phyloP scores from a whole-genome alignment of 2,888 invertebrate genomes.

The Drosophila macrospina region DNA sequence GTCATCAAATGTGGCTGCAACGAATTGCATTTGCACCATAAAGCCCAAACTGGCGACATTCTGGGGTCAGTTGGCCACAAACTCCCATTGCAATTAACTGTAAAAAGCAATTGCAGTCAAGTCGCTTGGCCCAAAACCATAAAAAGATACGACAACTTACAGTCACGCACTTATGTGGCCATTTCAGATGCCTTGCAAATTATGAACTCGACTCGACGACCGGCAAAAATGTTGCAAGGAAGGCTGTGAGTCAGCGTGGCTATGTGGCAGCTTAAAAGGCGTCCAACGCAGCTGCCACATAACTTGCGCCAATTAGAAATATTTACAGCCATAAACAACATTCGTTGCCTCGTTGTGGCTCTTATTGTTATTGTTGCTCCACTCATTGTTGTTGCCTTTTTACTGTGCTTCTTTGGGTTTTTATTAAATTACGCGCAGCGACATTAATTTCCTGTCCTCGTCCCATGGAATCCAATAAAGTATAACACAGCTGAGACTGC shows the following conservation, averaged over 20 bases:
- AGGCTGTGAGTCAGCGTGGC: slow-evolving; percentile 2
- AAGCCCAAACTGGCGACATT: slow-evolving; percentile 22
- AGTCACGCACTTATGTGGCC: slow-evolving; percentile 40
- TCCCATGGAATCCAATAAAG: slow-evolving; percentile 60
- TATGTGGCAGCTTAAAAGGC: slow-evolving; percentile 16
- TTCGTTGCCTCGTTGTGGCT: slow-evolving; percentile 52
- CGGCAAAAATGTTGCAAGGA: slow-evolving; percentile 4
- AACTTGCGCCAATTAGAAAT: slow-evolving; percentile 71
- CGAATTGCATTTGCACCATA: slow-evolving; percentile 37
- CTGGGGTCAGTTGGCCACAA: slow-evolving; percentile 29
- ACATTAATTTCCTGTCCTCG: slow-evolving; percentile 61
- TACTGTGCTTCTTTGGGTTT: slow-evolving; percentile 37
- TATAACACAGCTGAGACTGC: slow-evolving; percentile 51
- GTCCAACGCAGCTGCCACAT: slow-evolving; percentile 52
- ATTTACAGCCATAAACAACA: slow-evolving; percentile 75
- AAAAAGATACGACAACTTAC: slow-evolving; percentile 54
- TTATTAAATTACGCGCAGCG: slow-evolving; percentile 70
- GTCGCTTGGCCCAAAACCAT: slow-evolving; percentile 33
- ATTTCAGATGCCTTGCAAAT: slow-evolving; percentile 39
- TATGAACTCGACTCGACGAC: slow-evolving; percentile 36
- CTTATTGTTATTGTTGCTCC: slow-evolving; percentile 25
- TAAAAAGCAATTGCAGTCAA: slow-evolving; percentile 42
- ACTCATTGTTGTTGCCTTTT: slow-evolving; percentile 13
- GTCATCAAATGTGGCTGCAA: slow-evolving; percentile 27
- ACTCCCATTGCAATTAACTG: slow-evolving; percentile 51